Evolutionary conservation across 2,888 invertebrate genomes (phyloP), one percentile per base, ranked within the genome.

Genomic region (Tubulanus polymorphus): DNA sequence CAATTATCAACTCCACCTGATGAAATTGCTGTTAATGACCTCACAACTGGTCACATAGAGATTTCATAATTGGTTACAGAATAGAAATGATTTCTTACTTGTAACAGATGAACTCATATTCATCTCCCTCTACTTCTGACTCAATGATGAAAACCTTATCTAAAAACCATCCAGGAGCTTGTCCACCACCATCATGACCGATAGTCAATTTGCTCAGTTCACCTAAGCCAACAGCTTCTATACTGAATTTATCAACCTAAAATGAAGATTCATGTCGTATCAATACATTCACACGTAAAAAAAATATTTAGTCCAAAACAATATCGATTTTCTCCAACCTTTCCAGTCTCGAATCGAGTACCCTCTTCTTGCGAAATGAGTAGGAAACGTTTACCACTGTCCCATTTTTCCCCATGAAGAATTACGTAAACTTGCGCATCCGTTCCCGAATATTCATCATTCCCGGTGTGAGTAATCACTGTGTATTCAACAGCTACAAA

Each of bases 61-160:
- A n/a, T n/a, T n/a, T n/a, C n/a, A n/a, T n/a, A n/a, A n/a, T n/a
- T n/a, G n/a, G n/a, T n/a, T 8, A 20, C 41, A 41, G 23, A 18
- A 20, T 23, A 41, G 41, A 41, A 8, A 41, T 41, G 6, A 41
- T 20, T 8, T 20, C 41, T 41, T 8, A 41, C 41, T 15, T 41
- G 15, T 41, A 18, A 41, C 41, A 75, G 2, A 72, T 70, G 63
- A 76, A 75, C 37, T 73, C 56, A 54, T 65, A 65, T 46, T 58
- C 49, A 26, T 64, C 57, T n/a, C 56, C 52, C 6, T 18, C 41
- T 5, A 18, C 41, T 15, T 41, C 41, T 15, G 18, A 18, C 41
- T 41, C 41, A 5, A 23, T 23, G 5, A 41, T 41, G 15, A 41
- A 8, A 5, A 41, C 15, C 41, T 41, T 41, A 15, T 41, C 41